phyloP scores from a whole-genome alignment of 1,140 invertebrate species.

The Metopolophium dirhodum region DNA sequence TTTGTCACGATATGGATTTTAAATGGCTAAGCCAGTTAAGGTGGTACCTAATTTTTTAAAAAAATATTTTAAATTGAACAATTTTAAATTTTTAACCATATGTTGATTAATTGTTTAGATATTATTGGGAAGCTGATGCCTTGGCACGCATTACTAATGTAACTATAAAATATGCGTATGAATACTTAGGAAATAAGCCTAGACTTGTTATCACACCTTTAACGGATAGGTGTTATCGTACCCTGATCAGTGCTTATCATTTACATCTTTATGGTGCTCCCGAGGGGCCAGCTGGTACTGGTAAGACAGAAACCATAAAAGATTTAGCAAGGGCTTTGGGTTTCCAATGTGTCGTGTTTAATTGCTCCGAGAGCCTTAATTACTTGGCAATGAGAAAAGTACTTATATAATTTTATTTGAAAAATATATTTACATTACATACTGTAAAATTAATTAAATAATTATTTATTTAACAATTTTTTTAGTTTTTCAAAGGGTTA shows the following conservation, averaged over 20 bases:
- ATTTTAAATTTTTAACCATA: neutral
- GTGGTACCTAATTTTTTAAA: slow-evolving; percentile 50
- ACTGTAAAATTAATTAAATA: neutral
- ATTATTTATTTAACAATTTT: slow-evolving; percentile 28
- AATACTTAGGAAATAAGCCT: slow-evolving; percentile 84
- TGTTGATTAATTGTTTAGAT: slow-evolving; percentile 63
- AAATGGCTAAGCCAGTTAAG: slow-evolving; percentile 89
- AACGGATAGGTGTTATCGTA: slow-evolving; percentile 83
- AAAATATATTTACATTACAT: neutral
- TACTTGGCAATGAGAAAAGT: slow-evolving; percentile 92
- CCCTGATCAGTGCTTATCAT: slow-evolving; percentile 86
- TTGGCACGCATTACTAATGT: slow-evolving; percentile 88
- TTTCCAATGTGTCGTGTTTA: slow-evolving; percentile 92
- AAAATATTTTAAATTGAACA: neutral
- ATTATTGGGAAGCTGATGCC: slow-evolving; percentile 85
- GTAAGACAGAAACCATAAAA: slow-evolving; percentile 90
- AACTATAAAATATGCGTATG: slow-evolving; percentile 83
- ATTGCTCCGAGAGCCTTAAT: slow-evolving; percentile 92
- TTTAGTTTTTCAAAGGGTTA: slow-evolving; percentile 80
- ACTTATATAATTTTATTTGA: slow-evolving; percentile 57
- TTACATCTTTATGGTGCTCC: slow-evolving; percentile 87
- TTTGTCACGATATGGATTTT: slow-evolving; percentile 80
- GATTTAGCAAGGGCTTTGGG: slow-evolving; percentile 89
- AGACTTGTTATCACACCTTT: slow-evolving; percentile 75
- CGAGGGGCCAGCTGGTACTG: slow-evolving; percentile 87